phyloP scores from a whole-genome alignment of 2,113 vertebrate species.

The Acrocephalus arundinaceus region DNA sequence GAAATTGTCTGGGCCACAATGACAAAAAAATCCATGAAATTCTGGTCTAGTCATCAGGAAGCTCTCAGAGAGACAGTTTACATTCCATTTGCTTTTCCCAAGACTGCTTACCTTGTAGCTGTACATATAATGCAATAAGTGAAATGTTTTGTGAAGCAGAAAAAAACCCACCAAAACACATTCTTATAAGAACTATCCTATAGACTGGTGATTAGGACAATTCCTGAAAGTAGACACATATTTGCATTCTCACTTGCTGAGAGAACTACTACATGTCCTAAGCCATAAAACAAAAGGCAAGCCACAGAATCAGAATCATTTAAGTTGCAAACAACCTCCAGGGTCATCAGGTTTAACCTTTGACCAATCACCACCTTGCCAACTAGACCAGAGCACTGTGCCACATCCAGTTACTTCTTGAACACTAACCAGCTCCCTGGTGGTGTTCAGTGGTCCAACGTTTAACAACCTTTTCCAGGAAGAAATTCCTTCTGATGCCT shows the following conservation, averaged over 20 bases:
- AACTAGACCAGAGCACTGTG: not conserved
- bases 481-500: not conserved
- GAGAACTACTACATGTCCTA: not conserved
- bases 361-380: not conserved
- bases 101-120: not conserved
- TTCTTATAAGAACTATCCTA: not conserved
- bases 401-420: not conserved
- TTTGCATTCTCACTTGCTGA: not conserved
- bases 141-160: not conserved
- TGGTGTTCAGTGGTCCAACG: rapidly evolving
- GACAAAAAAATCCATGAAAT: not conserved
- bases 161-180: not conserved
- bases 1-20: not conserved
- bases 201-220: not conserved
- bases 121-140: not conserved
- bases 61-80: not conserved
- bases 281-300: not conserved
- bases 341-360: not conserved
- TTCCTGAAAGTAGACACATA: not conserved
- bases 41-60: not conserved
- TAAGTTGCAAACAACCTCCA: not conserved
- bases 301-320: not conserved
- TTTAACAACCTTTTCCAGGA: not conserved
- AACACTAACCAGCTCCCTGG: not conserved
- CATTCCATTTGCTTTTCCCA: not conserved